Evolutionary conservation across 2,888 invertebrate genomes (phyloP).

Genomic region (Tetanocera ferruginea): DNA sequence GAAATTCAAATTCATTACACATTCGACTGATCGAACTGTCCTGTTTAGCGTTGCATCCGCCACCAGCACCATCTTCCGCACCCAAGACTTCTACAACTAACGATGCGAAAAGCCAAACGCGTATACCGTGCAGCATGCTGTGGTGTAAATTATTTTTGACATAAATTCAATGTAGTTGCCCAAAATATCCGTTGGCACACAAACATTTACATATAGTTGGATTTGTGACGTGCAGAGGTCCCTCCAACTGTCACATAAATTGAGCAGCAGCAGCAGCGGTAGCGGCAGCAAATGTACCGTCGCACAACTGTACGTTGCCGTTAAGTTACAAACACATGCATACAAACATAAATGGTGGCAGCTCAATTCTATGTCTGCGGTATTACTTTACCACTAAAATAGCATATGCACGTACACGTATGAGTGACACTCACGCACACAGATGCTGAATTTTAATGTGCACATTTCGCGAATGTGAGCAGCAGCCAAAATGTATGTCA

Average conservation of each 20-base stretch:
- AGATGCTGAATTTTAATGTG: constrained; percentile 35
- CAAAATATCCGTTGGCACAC: not conserved
- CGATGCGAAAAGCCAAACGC: not conserved
- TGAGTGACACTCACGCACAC: constrained; percentile 33
- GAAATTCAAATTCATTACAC: constrained; percentile 34
- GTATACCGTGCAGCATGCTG: not conserved
- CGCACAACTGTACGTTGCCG: not conserved
- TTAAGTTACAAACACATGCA: not conserved
- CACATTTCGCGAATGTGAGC: constrained; percentile 11
- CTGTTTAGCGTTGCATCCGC: not conserved
- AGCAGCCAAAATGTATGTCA: constrained; percentile 19
- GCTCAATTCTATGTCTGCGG: not conserved
- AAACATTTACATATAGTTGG: not conserved
- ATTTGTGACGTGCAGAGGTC: constrained; percentile 30
- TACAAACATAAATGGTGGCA: not conserved
- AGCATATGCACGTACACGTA: constrained; percentile 29
- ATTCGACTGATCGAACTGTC: constrained; percentile 8
- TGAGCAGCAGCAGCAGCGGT: constrained; percentile 33
- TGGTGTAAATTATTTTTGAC: constrained; percentile 39
- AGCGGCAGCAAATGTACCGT: not conserved
- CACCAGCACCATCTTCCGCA: not conserved
- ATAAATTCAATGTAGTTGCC: constrained; percentile 37
- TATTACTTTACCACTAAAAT: not conserved
- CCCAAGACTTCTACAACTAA: not conserved
- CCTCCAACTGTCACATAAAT: constrained; percentile 41